Evolutionary conservation across 2,797 vertebrate genomes (phyloP).

Genomic region (Gymnodraco acuticeps): DNA sequence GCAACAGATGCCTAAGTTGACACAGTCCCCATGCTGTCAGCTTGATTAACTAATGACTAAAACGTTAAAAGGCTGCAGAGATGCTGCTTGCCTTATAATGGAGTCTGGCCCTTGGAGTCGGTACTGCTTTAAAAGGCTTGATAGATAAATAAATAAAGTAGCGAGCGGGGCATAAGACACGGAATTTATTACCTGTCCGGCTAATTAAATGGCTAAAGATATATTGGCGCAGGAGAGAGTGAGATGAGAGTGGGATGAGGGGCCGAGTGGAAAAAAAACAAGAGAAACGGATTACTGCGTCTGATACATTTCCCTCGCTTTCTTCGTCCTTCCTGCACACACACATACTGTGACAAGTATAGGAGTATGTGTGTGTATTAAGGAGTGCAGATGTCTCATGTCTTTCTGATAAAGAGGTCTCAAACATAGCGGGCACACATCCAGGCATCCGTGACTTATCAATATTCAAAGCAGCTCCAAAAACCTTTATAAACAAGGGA

Average conservation of each 20-base stretch:
- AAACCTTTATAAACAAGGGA: slow-evolving; percentile 50
- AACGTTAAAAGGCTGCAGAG: slow-evolving; percentile 60
- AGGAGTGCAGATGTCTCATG: slow-evolving; percentile 49
- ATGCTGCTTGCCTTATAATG: slow-evolving; percentile 70
- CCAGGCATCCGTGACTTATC: slow-evolving; percentile 46
- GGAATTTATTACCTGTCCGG: slow-evolving; percentile 82
- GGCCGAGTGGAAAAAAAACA: slow-evolving; percentile 59
- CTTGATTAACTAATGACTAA: slow-evolving; percentile 68
- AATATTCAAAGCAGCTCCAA: slow-evolving; percentile 55
- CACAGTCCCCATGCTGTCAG: slow-evolving; percentile 32
- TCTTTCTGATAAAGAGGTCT: slow-evolving; percentile 49
- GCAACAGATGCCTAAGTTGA: slow-evolving; percentile 38
- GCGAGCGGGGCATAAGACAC: slow-evolving; percentile 53
- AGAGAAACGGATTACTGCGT: slow-evolving; percentile 51
- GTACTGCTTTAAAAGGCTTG: slow-evolving; percentile 57
- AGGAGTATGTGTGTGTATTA: background rate
- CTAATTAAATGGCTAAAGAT: slow-evolving; percentile 85
- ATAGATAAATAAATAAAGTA: slow-evolving; percentile 75
- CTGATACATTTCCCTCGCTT: slow-evolving; percentile 62
- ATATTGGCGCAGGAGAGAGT: slow-evolving; percentile 62
- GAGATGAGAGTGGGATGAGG: slow-evolving; percentile 67
- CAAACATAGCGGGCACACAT: slow-evolving; percentile 24
- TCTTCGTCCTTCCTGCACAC: slow-evolving; percentile 3
- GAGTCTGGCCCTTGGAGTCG: slow-evolving; percentile 54
- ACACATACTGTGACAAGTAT: slow-evolving; percentile 46